phyloP scores from a whole-genome alignment of 2,888 invertebrate genomes.

The Cephus nigrinus region DNA sequence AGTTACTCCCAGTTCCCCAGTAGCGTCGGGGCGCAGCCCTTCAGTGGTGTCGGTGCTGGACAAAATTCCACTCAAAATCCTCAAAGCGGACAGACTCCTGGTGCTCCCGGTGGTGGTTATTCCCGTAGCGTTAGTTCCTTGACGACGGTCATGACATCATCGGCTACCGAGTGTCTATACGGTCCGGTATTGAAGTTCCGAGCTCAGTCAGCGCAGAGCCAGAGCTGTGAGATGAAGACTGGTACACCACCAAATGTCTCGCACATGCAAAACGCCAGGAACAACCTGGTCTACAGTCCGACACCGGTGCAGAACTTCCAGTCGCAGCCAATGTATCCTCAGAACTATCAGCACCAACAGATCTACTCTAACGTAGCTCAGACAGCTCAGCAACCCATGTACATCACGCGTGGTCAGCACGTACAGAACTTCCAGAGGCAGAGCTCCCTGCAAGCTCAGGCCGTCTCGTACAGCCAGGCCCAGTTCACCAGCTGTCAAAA shows the following conservation, averaged over 20 bases:
- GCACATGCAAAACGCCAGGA: conserved; percentile 43
- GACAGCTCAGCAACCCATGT: conserved; percentile 39
- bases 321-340: conserved; percentile 47
- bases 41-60: conserved; percentile 10
- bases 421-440: conserved; percentile 42
- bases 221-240: conserved; percentile 38
- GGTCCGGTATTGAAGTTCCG: conserved; percentile 64
- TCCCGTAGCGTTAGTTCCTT: conserved; percentile 37
- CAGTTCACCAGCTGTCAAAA: conserved; percentile 39
- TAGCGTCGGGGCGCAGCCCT: conserved; percentile 7
- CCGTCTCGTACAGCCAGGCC: conserved; percentile 32
- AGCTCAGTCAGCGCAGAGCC: conserved; percentile 44
- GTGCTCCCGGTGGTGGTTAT: conserved; percentile 32
- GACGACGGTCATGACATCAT: conserved; percentile 30
- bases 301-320: conserved; percentile 38
- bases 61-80: neutral
- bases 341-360: conserved; percentile 53
- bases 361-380: conserved; percentile 57
- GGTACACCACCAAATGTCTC: conserved; percentile 33
- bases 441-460: conserved; percentile 38
- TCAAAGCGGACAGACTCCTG: conserved; percentile 11
- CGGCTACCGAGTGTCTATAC: conserved; percentile 54
- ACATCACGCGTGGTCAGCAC: conserved; percentile 41
- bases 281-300: conserved; percentile 40
- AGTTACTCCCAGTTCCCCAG: conserved; percentile 25